These are phyloP conservation scores for Euborellia annulipes DNA, from an alignment of 1,140 invertebrate species.

Conservation along the genomic window DNA sequence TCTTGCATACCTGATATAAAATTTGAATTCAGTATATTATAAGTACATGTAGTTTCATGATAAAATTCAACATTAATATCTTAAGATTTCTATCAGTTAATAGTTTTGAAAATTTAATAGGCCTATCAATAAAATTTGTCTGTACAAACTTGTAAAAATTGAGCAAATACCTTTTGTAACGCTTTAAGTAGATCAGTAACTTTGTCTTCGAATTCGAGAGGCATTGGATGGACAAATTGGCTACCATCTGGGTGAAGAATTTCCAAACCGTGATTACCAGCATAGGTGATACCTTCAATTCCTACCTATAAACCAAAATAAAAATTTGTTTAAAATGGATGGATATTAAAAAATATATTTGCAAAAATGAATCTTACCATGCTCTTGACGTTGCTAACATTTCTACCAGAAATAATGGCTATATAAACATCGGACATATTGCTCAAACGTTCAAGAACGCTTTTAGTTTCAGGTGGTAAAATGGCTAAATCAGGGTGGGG, in stretches of 20 bases:
- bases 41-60: too few relatives aligned
- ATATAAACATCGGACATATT: slow-evolving; percentile 24
- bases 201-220: slow-evolving; percentile 66
- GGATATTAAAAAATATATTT: background rate
- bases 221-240: slow-evolving; percentile 81
- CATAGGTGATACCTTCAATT: slow-evolving; percentile 78
- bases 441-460: slow-evolving; percentile 22
- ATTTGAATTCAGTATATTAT: too few relatives aligned
- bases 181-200: slow-evolving; percentile 59
- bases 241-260: slow-evolving; percentile 79
- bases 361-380: slow-evolving; percentile 24
- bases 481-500: slow-evolving; percentile 27
- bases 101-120: too few relatives aligned
- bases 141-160: too few relatives aligned
- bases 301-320: slow-evolving; percentile 38
- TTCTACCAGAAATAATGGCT: slow-evolving; percentile 27
- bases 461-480: slow-evolving; percentile 23
- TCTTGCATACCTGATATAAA: slow-evolving; percentile 45
- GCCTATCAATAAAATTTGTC: too few relatives aligned
- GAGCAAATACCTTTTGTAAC: slow-evolving; percentile 48
- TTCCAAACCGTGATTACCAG: slow-evolving; percentile 78
- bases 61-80: too few relatives aligned
- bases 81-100: too few relatives aligned
- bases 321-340: background rate
- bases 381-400: slow-evolving; percentile 22